phyloP scores from a whole-genome alignment of 1,140 invertebrate species.

The Camponotus pennsylvanicus region DNA sequence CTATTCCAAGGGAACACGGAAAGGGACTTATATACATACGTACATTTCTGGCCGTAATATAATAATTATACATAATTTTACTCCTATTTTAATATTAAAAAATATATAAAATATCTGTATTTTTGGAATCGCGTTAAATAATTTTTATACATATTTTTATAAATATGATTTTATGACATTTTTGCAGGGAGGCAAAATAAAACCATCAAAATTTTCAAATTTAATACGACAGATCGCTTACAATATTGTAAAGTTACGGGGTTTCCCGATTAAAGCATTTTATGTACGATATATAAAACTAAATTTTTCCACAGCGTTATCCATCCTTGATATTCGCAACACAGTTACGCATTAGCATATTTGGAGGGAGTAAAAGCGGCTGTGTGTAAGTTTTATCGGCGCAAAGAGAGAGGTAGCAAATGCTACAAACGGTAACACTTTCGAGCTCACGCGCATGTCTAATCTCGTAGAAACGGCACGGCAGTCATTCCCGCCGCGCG shows the following conservation, averaged over 20 bases:
- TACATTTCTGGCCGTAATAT: neutral
- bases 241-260: neutral
- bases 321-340: slow-evolving; percentile 30
- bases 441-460: slow-evolving; percentile 36
- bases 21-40: neutral
- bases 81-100: neutral
- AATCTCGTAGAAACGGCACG: slow-evolving; percentile 39
- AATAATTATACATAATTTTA: neutral
- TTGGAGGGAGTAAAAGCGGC: neutral
- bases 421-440: slow-evolving; percentile 32
- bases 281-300: neutral
- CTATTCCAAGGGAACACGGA: neutral
- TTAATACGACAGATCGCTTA: neutral
- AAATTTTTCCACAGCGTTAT: slow-evolving; percentile 24
- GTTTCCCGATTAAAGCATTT: slow-evolving; percentile 32
- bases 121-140: neutral
- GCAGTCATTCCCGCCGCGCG: slow-evolving; percentile 9
- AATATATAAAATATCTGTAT: neutral
- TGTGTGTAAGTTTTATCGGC: slow-evolving; percentile 36
- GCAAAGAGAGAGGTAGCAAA: slow-evolving; percentile 17
- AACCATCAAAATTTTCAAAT: neutral
- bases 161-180: slow-evolving; percentile 24
- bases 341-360: slow-evolving; percentile 44
- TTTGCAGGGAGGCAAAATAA: neutral
- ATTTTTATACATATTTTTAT: neutral